Percentiles rank a stretch among this genome's conserved stretches.
Evolutionary conservation across 64 coral and sea anemone species (phyloP).

Genomic region (Actinia equina): DNA sequence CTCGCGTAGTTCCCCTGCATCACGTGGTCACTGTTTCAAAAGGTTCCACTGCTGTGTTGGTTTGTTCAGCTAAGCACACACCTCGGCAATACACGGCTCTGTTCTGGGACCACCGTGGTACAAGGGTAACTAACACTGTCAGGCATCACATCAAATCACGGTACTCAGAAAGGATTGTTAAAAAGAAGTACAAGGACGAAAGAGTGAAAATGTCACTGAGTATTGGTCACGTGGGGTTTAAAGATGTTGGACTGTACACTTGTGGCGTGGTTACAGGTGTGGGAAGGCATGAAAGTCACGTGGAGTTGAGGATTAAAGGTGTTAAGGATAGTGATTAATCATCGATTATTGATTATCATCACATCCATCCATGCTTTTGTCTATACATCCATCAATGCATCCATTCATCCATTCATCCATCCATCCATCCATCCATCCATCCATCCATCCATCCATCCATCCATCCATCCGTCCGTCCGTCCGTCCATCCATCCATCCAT

Average conservation of each 20-base stretch:
- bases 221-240: background rate
- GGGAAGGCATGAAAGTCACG: background rate
- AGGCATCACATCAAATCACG: background rate
- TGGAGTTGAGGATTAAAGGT: background rate
- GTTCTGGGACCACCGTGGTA: background rate
- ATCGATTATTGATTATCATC: background rate
- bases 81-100: background rate
- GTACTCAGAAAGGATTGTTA: background rate
- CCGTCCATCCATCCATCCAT: too few relatives aligned
- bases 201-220: background rate
- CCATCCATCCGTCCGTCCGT: too few relatives aligned
- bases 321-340: too few relatives aligned
- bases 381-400: too few relatives aligned
- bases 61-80: background rate
- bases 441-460: too few relatives aligned
- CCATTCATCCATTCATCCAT: too few relatives aligned
- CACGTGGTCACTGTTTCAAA: background rate
- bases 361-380: background rate
- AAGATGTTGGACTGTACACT: background rate
- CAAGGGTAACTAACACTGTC: background rate
- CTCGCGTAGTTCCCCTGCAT: background rate
- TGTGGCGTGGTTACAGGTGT: slow-evolving; percentile 3
- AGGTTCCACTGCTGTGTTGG: background rate
- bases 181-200: background rate
- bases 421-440: too few relatives aligned